phyloP scores from a whole-genome alignment of 1,140 invertebrate species.

The Drosophila pseudoobscura region DNA sequence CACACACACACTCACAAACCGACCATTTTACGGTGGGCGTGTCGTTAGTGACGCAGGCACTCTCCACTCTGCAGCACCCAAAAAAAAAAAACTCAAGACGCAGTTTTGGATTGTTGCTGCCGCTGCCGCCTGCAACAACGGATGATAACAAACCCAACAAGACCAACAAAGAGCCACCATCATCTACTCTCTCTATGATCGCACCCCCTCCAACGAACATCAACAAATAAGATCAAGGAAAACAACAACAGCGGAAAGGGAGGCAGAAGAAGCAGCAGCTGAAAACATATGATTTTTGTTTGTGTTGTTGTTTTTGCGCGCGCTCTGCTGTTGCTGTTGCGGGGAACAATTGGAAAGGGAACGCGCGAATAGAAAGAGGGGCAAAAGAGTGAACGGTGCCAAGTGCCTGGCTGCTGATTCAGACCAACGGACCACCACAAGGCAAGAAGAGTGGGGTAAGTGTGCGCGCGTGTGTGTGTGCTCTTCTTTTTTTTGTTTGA shows the following conservation, averaged over 20 bases:
- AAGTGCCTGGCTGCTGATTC: constrained; percentile 38
- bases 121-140: constrained; percentile 53
- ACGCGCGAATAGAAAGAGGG: constrained; percentile 34
- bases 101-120: constrained; percentile 70
- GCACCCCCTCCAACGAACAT: constrained; percentile 11
- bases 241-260: constrained; percentile 4
- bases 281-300: constrained; percentile 82
- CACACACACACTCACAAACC: too few species aligned
- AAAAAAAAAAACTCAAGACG: constrained; percentile 45
- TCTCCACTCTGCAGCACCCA: constrained; percentile 19
- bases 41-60: background rate
- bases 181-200: background rate
- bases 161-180: constrained; percentile 19
- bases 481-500: constrained; percentile 46
- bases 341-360: constrained; percentile 16
- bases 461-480: constrained; percentile 6
- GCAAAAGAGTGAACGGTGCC: constrained; percentile 25
- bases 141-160: constrained; percentile 56
- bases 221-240: constrained; percentile 26
- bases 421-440: constrained; percentile 43
- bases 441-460: constrained; percentile 39
- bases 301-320: constrained; percentile 71
- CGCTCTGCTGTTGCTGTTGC: constrained; percentile 24
- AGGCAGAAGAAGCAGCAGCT: constrained; percentile 54
- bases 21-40: constrained; percentile 46